Base-by-base conservation (phyloP, 35 echinoderm and acorn worm species). In the Hemicentrotus pulcherrimus region DNA sequence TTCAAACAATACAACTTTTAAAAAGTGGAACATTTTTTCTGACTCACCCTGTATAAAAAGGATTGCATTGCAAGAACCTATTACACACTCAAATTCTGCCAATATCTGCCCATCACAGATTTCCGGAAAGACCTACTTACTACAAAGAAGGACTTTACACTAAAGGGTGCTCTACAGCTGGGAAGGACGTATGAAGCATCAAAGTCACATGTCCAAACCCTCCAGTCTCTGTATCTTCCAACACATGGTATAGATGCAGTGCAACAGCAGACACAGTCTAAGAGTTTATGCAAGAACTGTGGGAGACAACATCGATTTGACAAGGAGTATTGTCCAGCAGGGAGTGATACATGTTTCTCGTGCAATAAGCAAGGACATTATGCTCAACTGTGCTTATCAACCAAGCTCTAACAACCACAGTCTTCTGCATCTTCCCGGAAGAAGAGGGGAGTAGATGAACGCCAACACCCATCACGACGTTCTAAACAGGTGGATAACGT, bases 31-130 rank as follows among this genome's bases (percentile, higher is more conserved):
- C n/a, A n/a, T n/a, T n/a, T n/a, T n/a, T n/a, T n/a, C n/a, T n/a
- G n/a, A n/a, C n/a, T n/a, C n/a, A n/a, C n/a, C n/a, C n/a, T n/a
- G n/a, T n/a, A n/a, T n/a, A n/a, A n/a, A n/a, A n/a, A n/a, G n/a
- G n/a, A n/a, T n/a, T n/a, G n/a, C n/a, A n/a, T n/a, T n/a, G n/a
- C n/a, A n/a, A n/a, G n/a, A n/a, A n/a, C n/a, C n/a, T n/a, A n/a
- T n/a, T n/a, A n/a, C n/a, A n/a, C n/a, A n/a, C n/a, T n/a, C n/a
- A n/a, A n/a, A n/a, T n/a, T n/a, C n/a, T n/a, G n/a, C n/a, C n/a
- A n/a, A n/a, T n/a, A n/a, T n/a, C n/a, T n/a, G n/a, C 95, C 95
- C 24, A 96, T 96, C 10, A 32, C 92, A 11, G 95, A 96, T 4
- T 94, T 94, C n/a, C 95, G 94, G 30, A 96, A 96, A 46, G 59